Evolutionary conservation across 2,113 vertebrate genomes (phyloP).

Genomic region (Todiramphus chloris): DNA sequence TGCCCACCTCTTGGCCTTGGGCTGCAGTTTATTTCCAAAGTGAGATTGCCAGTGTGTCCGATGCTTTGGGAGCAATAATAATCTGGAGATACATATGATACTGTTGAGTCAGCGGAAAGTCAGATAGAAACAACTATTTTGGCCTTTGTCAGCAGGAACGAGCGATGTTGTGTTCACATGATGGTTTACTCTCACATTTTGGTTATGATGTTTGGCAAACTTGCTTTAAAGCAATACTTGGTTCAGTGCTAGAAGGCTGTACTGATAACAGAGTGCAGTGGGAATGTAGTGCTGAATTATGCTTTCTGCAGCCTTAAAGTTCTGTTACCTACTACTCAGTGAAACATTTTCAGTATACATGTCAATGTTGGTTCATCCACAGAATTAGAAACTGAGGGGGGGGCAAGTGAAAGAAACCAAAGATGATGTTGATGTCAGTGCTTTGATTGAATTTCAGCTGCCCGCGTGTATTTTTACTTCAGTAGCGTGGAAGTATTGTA

Average conservation of each 20-base stretch:
- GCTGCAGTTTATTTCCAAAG: neutral
- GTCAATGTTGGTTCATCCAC: neutral
- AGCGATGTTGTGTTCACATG: neutral
- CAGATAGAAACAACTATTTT: neutral
- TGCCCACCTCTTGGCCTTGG: neutral
- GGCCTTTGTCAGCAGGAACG: neutral
- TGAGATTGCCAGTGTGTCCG: neutral
- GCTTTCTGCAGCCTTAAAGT: neutral
- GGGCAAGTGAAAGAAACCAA: fast-evolving
- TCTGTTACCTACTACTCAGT: neutral
- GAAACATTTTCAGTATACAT: neutral
- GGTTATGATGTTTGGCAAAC: neutral
- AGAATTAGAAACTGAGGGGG: neutral
- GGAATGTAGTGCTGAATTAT: neutral
- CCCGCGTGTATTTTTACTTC: neutral
- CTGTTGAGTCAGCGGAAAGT: neutral
- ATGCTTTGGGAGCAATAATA: neutral
- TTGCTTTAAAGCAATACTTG: neutral
- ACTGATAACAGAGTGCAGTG: neutral
- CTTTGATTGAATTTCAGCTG: neutral
- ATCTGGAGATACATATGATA: neutral
- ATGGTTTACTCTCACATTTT: neutral
- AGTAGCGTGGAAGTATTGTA: neutral
- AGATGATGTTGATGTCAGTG: neutral
- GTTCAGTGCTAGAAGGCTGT: neutral